These are phyloP conservation scores for Musca vetustissima DNA, from an alignment of 1,140 invertebrate species.

Conservation along the genomic window DNA sequence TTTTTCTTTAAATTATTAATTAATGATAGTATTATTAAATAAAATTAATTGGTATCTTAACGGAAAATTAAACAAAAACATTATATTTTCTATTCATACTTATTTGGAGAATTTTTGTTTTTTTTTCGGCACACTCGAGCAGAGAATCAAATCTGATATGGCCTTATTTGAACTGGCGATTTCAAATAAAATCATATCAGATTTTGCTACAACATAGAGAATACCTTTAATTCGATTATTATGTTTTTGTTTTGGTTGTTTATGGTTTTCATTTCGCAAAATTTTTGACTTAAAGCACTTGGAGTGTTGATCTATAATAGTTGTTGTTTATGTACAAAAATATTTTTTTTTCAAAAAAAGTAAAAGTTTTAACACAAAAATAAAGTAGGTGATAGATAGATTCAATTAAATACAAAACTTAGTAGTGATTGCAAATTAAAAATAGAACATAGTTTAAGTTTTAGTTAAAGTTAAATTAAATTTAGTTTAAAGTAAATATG, in stretches of 20 bases:
- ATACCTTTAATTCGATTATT: not conserved
- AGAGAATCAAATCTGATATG: slow-evolving; percentile 25
- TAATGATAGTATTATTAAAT: not conserved
- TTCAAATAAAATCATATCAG: slow-evolving; percentile 28
- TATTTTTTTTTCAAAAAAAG: slow-evolving; percentile 1
- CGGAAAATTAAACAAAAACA: slow-evolving; percentile 32
- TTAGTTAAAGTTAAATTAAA: slow-evolving; percentile 3
- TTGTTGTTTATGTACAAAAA: slow-evolving; percentile 15
- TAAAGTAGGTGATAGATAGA: slow-evolving; percentile 2
- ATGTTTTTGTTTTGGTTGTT: slow-evolving; percentile 33
- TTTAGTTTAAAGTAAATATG: not conserved
- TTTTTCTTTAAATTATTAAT: slow-evolving; percentile 16
- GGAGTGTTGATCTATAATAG: slow-evolving; percentile 15
- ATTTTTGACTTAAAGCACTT: slow-evolving; percentile 19
- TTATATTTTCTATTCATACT: slow-evolving; percentile 10
- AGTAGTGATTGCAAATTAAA: not conserved
- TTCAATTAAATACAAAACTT: slow-evolving; percentile 1
- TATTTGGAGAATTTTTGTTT: slow-evolving; percentile 6
- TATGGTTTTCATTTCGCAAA: not conserved
- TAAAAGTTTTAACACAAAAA: not conserved
- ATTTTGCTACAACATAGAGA: slow-evolving; percentile 5
- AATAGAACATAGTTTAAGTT: not conserved
- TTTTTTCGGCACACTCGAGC: slow-evolving; percentile 26
- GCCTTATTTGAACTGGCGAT: slow-evolving; percentile 47
- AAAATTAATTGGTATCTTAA: slow-evolving; percentile 39